Evolutionary conservation across 2,797 vertebrate species (phyloP).

Genomic region (Spizella passerina): DNA sequence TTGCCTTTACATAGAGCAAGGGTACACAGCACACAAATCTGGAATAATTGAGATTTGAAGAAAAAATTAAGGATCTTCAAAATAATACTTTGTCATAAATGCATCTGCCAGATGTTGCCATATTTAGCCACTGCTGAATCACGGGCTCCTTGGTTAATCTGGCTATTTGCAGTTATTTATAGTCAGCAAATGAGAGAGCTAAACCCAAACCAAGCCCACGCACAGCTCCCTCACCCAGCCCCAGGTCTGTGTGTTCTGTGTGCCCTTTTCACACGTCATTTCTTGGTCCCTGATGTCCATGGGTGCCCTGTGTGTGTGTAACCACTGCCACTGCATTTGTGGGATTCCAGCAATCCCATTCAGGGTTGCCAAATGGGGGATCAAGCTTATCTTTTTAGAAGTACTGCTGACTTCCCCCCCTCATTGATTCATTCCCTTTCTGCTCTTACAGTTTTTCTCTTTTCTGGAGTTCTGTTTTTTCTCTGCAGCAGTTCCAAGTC

Average conservation of each 20-base stretch:
- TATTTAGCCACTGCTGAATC: background rate
- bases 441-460: background rate
- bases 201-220: background rate
- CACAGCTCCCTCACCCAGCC: accelerated
- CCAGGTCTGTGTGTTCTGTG: accelerated
- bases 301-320: accelerated
- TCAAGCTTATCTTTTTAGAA: background rate
- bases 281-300: background rate
- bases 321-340: background rate
- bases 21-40: background rate
- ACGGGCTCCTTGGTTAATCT: background rate
- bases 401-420: background rate
- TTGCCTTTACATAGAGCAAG: background rate
- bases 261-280: background rate
- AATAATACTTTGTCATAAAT: background rate
- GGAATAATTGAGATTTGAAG: background rate
- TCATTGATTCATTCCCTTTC: background rate
- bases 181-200: background rate
- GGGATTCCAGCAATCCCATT: background rate
- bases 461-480: background rate
- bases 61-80: background rate
- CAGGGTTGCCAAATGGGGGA: background rate
- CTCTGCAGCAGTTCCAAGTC: background rate
- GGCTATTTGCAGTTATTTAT: background rate
- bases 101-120: background rate